Percentiles rank a stretch among this genome's conserved stretches.
Conservation (phyloP, 2,888 invertebrate species). For the Zygogramma bicolorata region DNA sequence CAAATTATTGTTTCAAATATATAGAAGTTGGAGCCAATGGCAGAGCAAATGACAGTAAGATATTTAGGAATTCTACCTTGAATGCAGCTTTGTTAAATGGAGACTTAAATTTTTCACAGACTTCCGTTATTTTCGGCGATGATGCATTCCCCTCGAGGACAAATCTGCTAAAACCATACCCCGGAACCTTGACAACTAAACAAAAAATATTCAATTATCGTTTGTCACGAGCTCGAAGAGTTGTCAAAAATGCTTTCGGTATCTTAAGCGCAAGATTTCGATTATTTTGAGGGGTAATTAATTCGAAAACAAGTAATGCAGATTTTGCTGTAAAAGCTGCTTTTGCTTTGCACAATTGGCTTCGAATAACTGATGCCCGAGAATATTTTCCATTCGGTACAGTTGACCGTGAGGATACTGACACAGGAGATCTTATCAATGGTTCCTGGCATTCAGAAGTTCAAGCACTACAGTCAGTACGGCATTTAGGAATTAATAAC, state of each 20-base stretch:
- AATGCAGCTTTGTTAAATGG: slow-evolving; percentile 16
- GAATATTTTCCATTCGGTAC: slow-evolving; percentile 10
- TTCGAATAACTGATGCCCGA: slow-evolving; percentile 1
- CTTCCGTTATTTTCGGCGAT: slow-evolving; percentile 7
- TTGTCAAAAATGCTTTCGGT: slow-evolving; percentile 24
- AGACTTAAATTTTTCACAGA: slow-evolving; percentile 2
- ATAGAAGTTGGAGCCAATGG: slow-evolving; percentile 41
- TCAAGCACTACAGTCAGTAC: background rate
- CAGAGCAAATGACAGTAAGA: slow-evolving; percentile 43
- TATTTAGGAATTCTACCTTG: slow-evolving; percentile 43
- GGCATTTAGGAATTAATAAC: slow-evolving; percentile 29
- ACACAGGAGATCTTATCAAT: background rate
- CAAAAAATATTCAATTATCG: slow-evolving; percentile 27
- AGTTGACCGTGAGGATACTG: slow-evolving; percentile 13
- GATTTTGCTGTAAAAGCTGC: slow-evolving; percentile 6
- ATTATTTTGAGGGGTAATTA: slow-evolving; percentile 23
- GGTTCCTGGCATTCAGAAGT: background rate
- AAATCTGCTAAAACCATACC: slow-evolving; percentile 10
- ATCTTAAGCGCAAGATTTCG: slow-evolving; percentile 26
- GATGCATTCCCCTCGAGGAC: slow-evolving; percentile 14
- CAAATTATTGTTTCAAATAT: slow-evolving; percentile 47
- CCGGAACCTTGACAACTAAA: slow-evolving; percentile 2
- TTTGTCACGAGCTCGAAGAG: slow-evolving; percentile 20
- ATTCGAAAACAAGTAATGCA: slow-evolving; percentile 8
- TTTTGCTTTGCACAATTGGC: background rate